Conservation (phyloP, 2,113 vertebrate species). For the Leptobrachium leishanense region DNA sequence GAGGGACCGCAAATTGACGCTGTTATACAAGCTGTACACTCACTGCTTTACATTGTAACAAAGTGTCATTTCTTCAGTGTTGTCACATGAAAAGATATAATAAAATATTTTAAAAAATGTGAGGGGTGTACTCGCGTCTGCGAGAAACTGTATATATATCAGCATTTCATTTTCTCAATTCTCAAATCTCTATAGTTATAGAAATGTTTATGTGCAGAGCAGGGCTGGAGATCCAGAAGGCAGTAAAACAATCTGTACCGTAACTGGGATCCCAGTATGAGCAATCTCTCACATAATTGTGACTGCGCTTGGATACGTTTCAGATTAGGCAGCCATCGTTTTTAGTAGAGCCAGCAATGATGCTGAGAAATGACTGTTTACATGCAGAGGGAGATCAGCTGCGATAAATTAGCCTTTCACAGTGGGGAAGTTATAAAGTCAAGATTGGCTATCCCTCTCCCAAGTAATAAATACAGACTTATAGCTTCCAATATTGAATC, state of each 20-base stretch:
- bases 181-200: background rate
- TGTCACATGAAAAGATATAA: too few relatives aligned
- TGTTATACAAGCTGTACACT: too few relatives aligned
- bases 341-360: conserved; percentile 17
- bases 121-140: too few relatives aligned
- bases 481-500: conserved; percentile 14
- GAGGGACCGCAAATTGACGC: too few relatives aligned
- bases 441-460: conserved; percentile 11
- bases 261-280: conserved; percentile 17
- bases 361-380: conserved; percentile 25
- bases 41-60: too few relatives aligned
- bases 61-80: too few relatives aligned
- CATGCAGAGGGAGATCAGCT: conserved; percentile 10
- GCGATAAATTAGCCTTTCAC: conserved; percentile 26
- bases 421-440: conserved; percentile 10
- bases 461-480: conserved; percentile 27
- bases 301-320: conserved; percentile 34
- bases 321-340: conserved; percentile 9
- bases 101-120: too few relatives aligned
- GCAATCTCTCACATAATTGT: conserved; percentile 18
- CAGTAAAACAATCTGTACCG: conserved; percentile 30
- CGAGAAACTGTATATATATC: too few relatives aligned
- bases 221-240: conserved; percentile 8
- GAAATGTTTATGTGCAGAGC: conserved; percentile 26
- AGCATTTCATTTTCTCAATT: too few relatives aligned